Evolutionary conservation across 2,888 invertebrate species (phyloP).

Genomic region (Drosophila incognita): DNA sequence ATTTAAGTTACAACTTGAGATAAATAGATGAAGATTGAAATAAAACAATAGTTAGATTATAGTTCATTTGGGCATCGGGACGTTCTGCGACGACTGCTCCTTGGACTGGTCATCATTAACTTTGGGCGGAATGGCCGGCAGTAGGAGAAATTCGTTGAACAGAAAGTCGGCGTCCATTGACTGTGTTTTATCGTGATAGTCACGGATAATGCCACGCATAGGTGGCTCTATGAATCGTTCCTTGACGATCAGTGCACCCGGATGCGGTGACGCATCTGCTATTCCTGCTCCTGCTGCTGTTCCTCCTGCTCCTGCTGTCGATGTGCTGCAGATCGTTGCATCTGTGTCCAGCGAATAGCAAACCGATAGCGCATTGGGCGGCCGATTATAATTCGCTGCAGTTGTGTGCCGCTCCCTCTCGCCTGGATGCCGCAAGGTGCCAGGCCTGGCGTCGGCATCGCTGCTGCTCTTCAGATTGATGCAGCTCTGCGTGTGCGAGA

Average conservation of each 20-base stretch:
- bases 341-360: slow-evolving; percentile 43
- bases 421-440: slow-evolving; percentile 31
- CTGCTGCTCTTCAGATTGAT: slow-evolving; percentile 76
- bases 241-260: slow-evolving; percentile 85
- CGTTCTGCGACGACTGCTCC: slow-evolving; percentile 9
- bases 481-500: slow-evolving; percentile 81
- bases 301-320: background rate
- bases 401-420: slow-evolving; percentile 1
- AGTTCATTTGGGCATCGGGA: slow-evolving; percentile 13
- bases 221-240: slow-evolving; percentile 86
- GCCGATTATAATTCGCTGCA: slow-evolving; percentile 20
- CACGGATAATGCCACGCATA: slow-evolving; percentile 85
- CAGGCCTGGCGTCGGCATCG: slow-evolving; percentile 26
- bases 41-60: background rate
- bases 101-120: slow-evolving; percentile 23
- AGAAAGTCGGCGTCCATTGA: slow-evolving; percentile 83
- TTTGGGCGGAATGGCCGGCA: slow-evolving; percentile 70
- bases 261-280: slow-evolving; percentile 59
- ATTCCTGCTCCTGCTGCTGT: background rate
- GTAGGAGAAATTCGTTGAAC: slow-evolving; percentile 80
- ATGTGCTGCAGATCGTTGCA: background rate
- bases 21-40: slow-evolving; percentile 2
- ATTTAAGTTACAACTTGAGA: slow-evolving; percentile 29
- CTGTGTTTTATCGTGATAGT: slow-evolving; percentile 83
- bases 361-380: slow-evolving; percentile 50